Evolutionary conservation across 2,888 invertebrate genomes (phyloP).

Genomic region (Plusia festucae): DNA sequence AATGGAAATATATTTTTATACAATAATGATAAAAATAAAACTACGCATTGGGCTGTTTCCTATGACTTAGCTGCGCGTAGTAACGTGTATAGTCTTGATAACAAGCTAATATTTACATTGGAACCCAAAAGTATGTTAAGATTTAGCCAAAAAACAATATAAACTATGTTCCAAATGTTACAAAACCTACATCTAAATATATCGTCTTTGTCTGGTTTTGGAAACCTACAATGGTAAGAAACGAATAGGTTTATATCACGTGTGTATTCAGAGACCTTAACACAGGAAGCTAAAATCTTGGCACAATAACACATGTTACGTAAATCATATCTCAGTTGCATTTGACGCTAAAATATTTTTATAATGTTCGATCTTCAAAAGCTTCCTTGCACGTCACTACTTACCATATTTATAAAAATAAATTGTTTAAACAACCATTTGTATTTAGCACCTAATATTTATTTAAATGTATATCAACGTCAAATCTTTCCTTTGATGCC

Average conservation of each 20-base stretch:
- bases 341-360: neutral
- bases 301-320: neutral
- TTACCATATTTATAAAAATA: neutral
- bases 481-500: constrained; percentile 45
- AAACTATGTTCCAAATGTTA: neutral
- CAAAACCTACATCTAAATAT: neutral
- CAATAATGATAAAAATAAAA: neutral
- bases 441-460: constrained; percentile 28
- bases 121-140: neutral
- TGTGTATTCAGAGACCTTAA: neutral
- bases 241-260: too few species aligned
- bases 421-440: neutral
- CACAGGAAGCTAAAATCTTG: neutral
- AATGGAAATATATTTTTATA: neutral
- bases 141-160: neutral
- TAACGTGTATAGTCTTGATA: neutral
- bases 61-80: neutral
- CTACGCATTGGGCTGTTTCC: neutral
- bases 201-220: neutral
- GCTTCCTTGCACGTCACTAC: neutral
- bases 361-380: neutral
- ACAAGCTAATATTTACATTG: neutral
- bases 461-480: constrained; percentile 34
- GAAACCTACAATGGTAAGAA: neutral
- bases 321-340: neutral